Percentiles rank a stretch among this genome's conserved stretches.
Evolutionary conservation across 1,140 invertebrate genomes (phyloP).

Genomic region (Brachionus manjavacas): DNA sequence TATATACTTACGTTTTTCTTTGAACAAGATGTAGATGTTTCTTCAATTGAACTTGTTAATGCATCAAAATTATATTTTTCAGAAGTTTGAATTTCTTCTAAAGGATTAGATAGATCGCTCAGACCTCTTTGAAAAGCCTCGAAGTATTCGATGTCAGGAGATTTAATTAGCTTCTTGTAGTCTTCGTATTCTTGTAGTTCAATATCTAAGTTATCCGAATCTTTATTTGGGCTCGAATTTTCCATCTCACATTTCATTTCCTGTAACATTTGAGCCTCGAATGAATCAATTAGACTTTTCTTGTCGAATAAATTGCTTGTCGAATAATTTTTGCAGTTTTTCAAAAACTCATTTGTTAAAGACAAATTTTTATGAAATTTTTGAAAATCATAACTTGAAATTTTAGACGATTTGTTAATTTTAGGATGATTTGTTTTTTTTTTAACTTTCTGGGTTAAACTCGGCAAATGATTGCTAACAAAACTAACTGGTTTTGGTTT

Average conservation of each 20-base stretch:
- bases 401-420: not conserved
- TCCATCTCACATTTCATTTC: conserved; percentile 2
- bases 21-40: conserved; percentile 27
- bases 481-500: conserved; percentile 30
- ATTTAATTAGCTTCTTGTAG: not conserved
- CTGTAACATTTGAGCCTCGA: not conserved
- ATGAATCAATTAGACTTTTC: not conserved
- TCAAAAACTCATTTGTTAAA: not conserved
- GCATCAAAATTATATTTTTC: conserved; percentile 39
- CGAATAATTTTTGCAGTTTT: not conserved
- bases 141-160: conserved; percentile 24
- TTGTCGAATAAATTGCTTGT: not conserved
- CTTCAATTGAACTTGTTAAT: conserved; percentile 31
- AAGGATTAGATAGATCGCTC: not conserved
- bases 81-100: conserved; percentile 18
- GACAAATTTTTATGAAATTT: not conserved
- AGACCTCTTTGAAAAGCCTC: conserved; percentile 20
- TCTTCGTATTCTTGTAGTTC: not conserved
- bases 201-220: not conserved
- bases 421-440: not conserved
- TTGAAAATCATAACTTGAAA: not conserved
- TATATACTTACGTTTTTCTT: not conserved
- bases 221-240: not conserved
- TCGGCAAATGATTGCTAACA: not conserved
- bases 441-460: not conserved